These are phyloP conservation scores for Dryas iulia DNA, from an alignment of 1,140 invertebrate species.

Conservation along the genomic window DNA sequence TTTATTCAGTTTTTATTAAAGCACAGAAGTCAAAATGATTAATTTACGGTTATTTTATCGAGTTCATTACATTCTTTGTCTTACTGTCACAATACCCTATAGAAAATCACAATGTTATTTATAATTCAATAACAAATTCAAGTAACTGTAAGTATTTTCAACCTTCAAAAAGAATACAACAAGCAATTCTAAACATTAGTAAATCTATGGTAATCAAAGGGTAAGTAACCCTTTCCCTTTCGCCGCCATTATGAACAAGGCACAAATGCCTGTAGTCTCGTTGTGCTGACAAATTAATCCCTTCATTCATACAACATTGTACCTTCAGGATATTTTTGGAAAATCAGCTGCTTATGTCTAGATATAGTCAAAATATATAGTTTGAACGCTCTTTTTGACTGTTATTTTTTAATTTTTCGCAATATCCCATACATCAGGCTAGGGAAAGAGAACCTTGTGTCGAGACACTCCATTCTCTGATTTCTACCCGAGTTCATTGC, in stretches of 20 bases:
- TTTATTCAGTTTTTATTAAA: no score
- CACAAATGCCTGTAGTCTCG: slow-evolving; percentile 34
- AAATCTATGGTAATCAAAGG: slow-evolving; percentile 43
- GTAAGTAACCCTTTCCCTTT: slow-evolving; percentile 56
- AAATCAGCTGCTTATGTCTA: not conserved
- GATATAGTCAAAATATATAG: no score
- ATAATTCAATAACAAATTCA: no score
- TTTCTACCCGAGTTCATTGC: not conserved
- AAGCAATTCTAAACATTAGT: slow-evolving; percentile 25
- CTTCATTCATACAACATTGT: slow-evolving; percentile 8
- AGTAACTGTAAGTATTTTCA: not conserved
- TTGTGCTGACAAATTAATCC: slow-evolving; percentile 29
- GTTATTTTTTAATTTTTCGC: no score
- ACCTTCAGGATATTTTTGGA: not conserved
- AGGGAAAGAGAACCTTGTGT: not conserved
- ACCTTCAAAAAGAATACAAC: not conserved
- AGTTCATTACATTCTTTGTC: no score
- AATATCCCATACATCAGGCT: not conserved
- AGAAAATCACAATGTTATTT: no score
- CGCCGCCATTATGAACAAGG: slow-evolving; percentile 36
- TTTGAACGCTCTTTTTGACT: no score
- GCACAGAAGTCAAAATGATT: no score
- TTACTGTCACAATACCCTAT: no score
- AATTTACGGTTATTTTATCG: no score
- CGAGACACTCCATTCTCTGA: not conserved